Percentiles rank a stretch among this genome's conserved stretches.
phyloP scores from a whole-genome alignment of 2,113 vertebrate species.

The Eptatretus burgeri region DNA sequence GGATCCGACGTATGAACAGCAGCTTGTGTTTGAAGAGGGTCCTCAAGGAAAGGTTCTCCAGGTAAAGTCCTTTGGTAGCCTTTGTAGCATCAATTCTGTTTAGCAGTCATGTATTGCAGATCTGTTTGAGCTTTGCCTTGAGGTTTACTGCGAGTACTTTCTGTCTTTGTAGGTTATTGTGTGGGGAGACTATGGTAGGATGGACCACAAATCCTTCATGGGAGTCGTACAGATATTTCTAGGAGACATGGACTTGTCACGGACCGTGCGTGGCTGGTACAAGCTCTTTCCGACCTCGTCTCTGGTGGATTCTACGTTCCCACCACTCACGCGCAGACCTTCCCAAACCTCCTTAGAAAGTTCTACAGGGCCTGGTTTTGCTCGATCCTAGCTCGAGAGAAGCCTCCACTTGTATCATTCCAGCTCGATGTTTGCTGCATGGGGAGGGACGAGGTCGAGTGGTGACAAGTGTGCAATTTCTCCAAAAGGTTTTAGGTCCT shows the following conservation, averaged over 20 bases:
- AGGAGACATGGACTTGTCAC: neutral
- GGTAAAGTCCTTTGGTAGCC: conserved; percentile 19
- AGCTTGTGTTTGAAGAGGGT: conserved; percentile 65
- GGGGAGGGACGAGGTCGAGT: too few species aligned
- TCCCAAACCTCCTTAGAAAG: conserved; percentile 2
- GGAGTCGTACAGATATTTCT: conserved; percentile 1
- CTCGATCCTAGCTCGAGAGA: neutral
- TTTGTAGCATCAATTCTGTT: too few species aligned
- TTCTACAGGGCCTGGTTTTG: neutral
- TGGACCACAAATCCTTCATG: conserved; percentile 6
- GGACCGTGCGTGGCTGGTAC: conserved; percentile 4
- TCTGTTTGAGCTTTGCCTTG: too few species aligned
- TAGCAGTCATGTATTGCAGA: too few species aligned
- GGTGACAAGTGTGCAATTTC: too few species aligned
- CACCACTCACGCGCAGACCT: conserved; percentile 1
- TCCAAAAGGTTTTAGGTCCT: too few species aligned
- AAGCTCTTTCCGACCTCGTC: conserved; percentile 4
- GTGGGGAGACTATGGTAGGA: conserved; percentile 5
- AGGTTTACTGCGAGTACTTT: neutral
- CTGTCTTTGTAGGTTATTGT: conserved; percentile 5
- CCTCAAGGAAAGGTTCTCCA: conserved; percentile 90
- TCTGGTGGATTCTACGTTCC: conserved; percentile 4
- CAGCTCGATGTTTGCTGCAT: too few species aligned
- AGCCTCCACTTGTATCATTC: too few species aligned
- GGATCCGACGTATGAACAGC: conserved; percentile 90